Base-by-base conservation (phyloP, 1,140 invertebrate genomes). In the Drosophila athabasca region DNA sequence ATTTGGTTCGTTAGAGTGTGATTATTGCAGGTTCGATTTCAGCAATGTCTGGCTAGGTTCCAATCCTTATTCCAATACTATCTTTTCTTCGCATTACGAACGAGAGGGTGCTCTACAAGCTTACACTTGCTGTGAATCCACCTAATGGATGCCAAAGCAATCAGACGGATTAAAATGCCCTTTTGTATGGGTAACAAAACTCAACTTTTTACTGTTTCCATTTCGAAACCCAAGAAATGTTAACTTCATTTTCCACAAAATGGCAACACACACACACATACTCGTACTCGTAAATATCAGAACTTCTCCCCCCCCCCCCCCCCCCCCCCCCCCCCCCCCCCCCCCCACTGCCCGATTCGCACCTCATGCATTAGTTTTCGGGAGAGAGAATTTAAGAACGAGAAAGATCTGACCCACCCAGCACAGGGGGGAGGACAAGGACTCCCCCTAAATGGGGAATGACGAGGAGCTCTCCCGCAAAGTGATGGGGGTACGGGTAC, bases 401-500 rank as follows among this genome's bases (percentile, higher is more conserved):
- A 74, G 52, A 74, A 74, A 74, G 72, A 75, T 75, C 52, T 66
- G 72, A 65, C 69, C 68, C 35, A 49, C 41, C 62, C 49, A 53
- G 45, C 60, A 41, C 50, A n/a, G 39, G 43, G 35, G 65, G 24
- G 3, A n/a, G 35, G 11, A 4, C 35, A 11, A 39, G 2, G 9
- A 39, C 35, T 4, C 7, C 29, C 29, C n/a, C 22, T 7, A 53
- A 53, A 53, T 35, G 13, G 29, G 13, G 35, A 26, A 53, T 29
- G 31, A 53, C 31, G 35, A 39, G 11, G 35, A 39, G 35, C 35
- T 39, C 35, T 39, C 35, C 1, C 39, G 51, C n/a, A 53, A 53
- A 19, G n/a, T 49, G 13, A 11, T n/a, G 19, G 31, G 48, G 45
- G 58, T 19, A 1, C 17, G 17, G 17, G 17, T 19, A 19, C 17